Evolutionary conservation across 1,140 invertebrate species (phyloP).

Genomic region (Orchesella cincta): DNA sequence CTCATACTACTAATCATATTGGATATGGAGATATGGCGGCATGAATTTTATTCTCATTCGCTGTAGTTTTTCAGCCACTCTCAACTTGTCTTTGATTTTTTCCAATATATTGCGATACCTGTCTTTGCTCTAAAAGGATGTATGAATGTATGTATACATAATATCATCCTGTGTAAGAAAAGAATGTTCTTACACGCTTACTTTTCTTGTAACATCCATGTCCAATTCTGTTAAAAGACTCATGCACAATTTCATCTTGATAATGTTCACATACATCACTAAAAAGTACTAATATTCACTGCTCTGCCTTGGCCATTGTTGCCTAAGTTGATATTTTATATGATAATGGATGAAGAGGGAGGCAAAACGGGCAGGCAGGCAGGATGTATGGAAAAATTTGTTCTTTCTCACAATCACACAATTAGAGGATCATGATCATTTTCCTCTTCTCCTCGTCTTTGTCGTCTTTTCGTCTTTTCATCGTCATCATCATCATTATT

Average conservation of each 20-base stretch:
- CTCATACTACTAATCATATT: background rate
- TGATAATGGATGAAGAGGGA: background rate
- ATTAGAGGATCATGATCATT: constrained; percentile 18
- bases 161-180: no score
- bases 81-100: background rate
- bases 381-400: constrained; percentile 29
- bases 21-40: background rate
- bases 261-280: background rate
- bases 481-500: background rate
- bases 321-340: background rate
- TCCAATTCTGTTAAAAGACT: background rate
- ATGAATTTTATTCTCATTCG: no score
- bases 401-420: constrained; percentile 26
- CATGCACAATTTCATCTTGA: background rate
- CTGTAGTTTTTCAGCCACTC: no score
- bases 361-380: background rate
- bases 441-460: constrained; percentile 15
- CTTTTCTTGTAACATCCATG: no score
- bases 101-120: background rate
- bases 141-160: no score
- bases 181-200: no score
- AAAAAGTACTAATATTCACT: background rate
- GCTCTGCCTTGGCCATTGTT: background rate
- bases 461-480: constrained; percentile 13
- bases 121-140: no score